Base-by-base conservation (phyloP, 2,888 invertebrate genomes). In the Crepidodera aurea region DNA sequence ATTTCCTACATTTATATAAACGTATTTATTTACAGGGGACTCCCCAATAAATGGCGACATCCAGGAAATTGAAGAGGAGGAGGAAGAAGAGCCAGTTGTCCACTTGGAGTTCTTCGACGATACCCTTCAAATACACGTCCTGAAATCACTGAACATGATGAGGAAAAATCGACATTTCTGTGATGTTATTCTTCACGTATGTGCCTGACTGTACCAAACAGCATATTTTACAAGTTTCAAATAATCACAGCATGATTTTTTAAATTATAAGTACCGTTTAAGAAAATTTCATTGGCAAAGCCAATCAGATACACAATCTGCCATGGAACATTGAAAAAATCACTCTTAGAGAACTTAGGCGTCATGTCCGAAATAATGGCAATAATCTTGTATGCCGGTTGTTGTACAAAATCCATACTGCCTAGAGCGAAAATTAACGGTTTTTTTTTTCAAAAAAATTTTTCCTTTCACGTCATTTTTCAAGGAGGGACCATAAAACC, bases 141-240 rank as follows among this genome's bases (percentile, higher is more conserved):
- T 92, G 65, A 81, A 83, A 56, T 86, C 89, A 32, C 85, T 93
- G 69, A 90, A 91, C 83, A 90, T 88, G 83, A 88, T 93, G 86
- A 85, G 92, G 73, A 91, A 91, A 81, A 90, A 91, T 79, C 87
- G 90, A 60, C 91, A 93, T 78, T 92, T 94, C 82, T 94, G 91
- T 83, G 94, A 94, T 83, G 92, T 92, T 72, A 86, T 90, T 75
- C 84, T 94, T 73, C 89, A 91, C 79, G 93, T 92, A 77, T 86
- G 86, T 83, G 84, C 84, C 81, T 76, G 76, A 67, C 76, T 74
- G 74, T 74, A 70, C 69, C 71, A 73, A 57, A 59, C 62, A 68
- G 71, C 70, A 72, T 55, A 70, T 75, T 75, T 74, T 70, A 69
- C 72, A 65, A 60, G 63, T 64, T 68, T 62, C 64, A 63, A 63